Evolutionary conservation across 2,113 vertebrate species (phyloP).

Genomic region (Neolamprologus sp.): DNA sequence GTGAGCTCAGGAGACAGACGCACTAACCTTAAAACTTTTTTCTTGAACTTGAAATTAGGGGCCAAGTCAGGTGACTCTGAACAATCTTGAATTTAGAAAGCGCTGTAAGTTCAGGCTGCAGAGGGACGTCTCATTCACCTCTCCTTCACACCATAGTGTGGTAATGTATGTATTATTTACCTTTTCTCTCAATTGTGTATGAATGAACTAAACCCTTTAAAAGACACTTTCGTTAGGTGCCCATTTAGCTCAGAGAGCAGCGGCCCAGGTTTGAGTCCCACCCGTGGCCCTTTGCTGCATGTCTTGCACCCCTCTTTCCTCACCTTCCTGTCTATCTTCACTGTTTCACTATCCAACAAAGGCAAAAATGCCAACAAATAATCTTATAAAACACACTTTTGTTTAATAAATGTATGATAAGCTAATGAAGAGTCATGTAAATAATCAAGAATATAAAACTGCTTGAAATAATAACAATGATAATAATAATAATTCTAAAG

Average conservation of each 20-base stretch:
- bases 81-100: background rate
- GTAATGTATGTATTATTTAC: background rate
- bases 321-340: background rate
- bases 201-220: background rate
- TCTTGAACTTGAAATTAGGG: background rate
- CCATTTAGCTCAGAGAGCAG: background rate
- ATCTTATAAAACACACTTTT: background rate
- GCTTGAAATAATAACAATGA: background rate
- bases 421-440: background rate
- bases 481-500: background rate
- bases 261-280: background rate
- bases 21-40: background rate
- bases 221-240: background rate
- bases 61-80: background rate
- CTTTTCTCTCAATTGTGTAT: background rate
- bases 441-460: background rate
- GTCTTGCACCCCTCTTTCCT: accelerated
- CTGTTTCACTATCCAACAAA: background rate
- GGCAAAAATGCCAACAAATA: background rate
- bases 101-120: background rate
- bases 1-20: background rate
- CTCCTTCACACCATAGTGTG: background rate
- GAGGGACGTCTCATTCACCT: background rate
- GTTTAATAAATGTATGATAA: background rate
- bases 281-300: background rate